Percentiles rank a stretch among this genome's conserved stretches.
Conservation (phyloP, 2,888 invertebrate genomes). For the Drosophila nr. perissopoda region DNA sequence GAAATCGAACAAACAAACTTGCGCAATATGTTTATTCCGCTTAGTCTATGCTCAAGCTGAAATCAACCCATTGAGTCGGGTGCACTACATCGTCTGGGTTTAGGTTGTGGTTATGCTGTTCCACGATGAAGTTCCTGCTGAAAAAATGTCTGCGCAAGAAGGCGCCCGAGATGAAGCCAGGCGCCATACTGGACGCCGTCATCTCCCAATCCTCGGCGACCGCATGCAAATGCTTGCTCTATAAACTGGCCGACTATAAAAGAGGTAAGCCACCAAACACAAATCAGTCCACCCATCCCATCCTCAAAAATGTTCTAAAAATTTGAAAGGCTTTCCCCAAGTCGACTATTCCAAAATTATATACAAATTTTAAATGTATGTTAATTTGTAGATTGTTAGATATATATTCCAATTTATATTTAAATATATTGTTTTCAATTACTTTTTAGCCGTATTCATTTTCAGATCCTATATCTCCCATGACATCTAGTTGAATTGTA, state of each 20-base stretch:
- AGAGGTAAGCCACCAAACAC: conserved; percentile 86
- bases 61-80: conserved; percentile 47
- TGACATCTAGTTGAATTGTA: background rate
- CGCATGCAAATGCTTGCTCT: conserved; percentile 94
- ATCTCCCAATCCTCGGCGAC: conserved; percentile 93
- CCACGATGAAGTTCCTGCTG: conserved; percentile 80
- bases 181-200: conserved; percentile 94
- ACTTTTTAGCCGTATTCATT: background rate
- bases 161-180: conserved; percentile 85
- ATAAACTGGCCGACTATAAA: conserved; percentile 95
- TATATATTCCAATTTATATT: background rate
- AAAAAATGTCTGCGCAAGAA: conserved; percentile 84
- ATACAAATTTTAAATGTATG: too few relatives aligned
- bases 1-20: conserved; percentile 70
- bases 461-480: background rate
- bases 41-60: background rate
- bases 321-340: background rate
- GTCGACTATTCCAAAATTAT: background rate
- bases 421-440: background rate
- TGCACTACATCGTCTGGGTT: conserved; percentile 8
- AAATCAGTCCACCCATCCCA: background rate
- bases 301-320: background rate
- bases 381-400: background rate
- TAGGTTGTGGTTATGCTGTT: conserved; percentile 12
- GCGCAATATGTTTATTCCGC: conserved; percentile 16